Percentiles rank a stretch among this genome's conserved stretches.
Conservation (phyloP, 2,888 invertebrate genomes). For the Colletes collaris region DNA sequence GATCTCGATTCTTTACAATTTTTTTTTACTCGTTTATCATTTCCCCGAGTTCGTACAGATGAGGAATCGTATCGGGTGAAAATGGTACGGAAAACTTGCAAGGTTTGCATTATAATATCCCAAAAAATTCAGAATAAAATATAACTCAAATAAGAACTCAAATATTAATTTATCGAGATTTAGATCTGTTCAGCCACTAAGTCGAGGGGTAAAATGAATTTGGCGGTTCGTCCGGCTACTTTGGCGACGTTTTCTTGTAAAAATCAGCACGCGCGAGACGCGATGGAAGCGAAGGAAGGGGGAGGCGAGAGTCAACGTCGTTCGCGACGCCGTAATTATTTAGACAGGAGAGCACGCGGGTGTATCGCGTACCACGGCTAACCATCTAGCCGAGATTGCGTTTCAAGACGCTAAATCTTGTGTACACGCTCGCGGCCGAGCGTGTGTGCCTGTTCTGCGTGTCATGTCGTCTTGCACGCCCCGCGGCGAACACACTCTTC, state of each 20-base stretch:
- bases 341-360: conserved; percentile 30
- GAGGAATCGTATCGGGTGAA: neutral
- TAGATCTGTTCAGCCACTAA: too few relatives aligned
- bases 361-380: conserved; percentile 39
- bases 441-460: conserved; percentile 20
- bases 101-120: too few relatives aligned
- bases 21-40: conserved; percentile 1
- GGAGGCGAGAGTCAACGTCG: too few relatives aligned
- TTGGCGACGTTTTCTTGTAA: too few relatives aligned
- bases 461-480: conserved; percentile 30
- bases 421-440: conserved; percentile 42
- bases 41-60: neutral
- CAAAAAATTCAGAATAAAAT: too few relatives aligned
- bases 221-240: too few relatives aligned
- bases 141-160: too few relatives aligned
- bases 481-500: conserved; percentile 15
- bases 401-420: conserved; percentile 59
- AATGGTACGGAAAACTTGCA: too few relatives aligned
- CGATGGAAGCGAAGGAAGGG: too few relatives aligned
- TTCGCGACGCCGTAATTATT: conserved; percentile 48
- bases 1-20: neutral
- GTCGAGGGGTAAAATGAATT: too few relatives aligned
- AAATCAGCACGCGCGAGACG: too few relatives aligned
- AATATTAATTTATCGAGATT: too few relatives aligned
- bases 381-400: conserved; percentile 55